Percentiles rank a stretch among this genome's conserved stretches.
These are phyloP conservation scores for Leptodactylus fuscus DNA, from an alignment of 2,113 vertebrate genomes.

Conservation along the genomic window DNA sequence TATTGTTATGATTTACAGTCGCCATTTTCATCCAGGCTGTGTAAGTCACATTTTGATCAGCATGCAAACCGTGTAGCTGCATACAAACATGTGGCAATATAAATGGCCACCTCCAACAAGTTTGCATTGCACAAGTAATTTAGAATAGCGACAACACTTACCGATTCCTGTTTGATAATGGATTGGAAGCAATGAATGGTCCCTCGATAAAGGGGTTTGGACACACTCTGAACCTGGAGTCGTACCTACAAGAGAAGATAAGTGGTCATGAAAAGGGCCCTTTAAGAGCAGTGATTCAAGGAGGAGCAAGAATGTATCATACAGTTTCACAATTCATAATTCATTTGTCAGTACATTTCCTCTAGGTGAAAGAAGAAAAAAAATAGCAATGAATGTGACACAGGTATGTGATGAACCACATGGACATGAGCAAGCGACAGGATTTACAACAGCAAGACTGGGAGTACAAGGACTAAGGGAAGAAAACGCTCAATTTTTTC, in stretches of 20 bases:
- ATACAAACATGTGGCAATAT: no score
- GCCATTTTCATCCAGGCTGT: no score
- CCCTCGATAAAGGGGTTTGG: slow-evolving; percentile 91
- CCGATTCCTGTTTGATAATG: slow-evolving; percentile 92
- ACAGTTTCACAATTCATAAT: not conserved
- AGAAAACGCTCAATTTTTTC: not conserved
- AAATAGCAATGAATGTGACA: not conserved
- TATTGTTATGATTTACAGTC: no score
- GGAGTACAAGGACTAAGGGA: not conserved
- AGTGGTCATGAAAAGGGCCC: not conserved
- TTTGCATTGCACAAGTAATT: no score
- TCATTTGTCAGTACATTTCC: slow-evolving; percentile 39
- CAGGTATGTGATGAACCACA: not conserved
- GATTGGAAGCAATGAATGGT: slow-evolving; percentile 95
- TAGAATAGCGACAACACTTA: slow-evolving; percentile 71
- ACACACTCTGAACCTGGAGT: slow-evolving; percentile 91
- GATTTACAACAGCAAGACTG: not conserved
- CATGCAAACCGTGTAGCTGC: no score
- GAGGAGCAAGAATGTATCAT: not conserved
- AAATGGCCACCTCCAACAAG: no score
- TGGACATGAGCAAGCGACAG: not conserved
- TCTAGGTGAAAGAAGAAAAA: not conserved
- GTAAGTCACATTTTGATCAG: no score
- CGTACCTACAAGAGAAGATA: slow-evolving; percentile 83
- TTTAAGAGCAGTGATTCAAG: not conserved